Evolutionary conservation across 2,113 vertebrate genomes (phyloP).

Genomic region (Pteruthius melanotis): DNA sequence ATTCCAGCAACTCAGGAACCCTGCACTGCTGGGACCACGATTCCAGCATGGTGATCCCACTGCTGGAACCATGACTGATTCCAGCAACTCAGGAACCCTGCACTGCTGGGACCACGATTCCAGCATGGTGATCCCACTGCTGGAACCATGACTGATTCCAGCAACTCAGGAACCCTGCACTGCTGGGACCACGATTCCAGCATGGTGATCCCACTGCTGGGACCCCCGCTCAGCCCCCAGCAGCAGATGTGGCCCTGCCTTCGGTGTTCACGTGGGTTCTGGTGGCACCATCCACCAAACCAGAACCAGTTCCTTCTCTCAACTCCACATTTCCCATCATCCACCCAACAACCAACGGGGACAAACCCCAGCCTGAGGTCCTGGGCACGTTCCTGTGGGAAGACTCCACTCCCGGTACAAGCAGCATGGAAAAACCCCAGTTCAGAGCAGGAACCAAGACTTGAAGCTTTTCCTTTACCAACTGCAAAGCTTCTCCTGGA

Average conservation of each 20-base stretch:
- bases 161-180: too few relatives aligned
- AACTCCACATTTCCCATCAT: background rate
- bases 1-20: background rate
- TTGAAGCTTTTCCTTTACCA: background rate
- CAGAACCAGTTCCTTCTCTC: background rate
- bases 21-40: background rate
- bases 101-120: too few relatives aligned
- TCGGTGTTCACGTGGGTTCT: background rate
- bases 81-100: too few relatives aligned
- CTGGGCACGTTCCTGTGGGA: background rate
- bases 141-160: too few relatives aligned
- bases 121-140: too few relatives aligned
- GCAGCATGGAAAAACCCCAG: accelerated
- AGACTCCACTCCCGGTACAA: background rate
- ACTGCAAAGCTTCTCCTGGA: background rate
- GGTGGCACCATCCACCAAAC: background rate
- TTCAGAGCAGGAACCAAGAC: background rate
- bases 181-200: background rate
- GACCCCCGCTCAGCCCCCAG: background rate
- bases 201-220: background rate
- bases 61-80: too few relatives aligned
- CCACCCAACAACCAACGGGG: accelerated
- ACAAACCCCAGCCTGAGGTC: background rate
- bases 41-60: too few relatives aligned
- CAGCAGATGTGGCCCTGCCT: background rate